A percentile compares a stretch with the other conserved stretches of the same genome.
Evolutionary conservation across 1,140 invertebrate species (phyloP).

Genomic region (Rhagoletis pomonella): DNA sequence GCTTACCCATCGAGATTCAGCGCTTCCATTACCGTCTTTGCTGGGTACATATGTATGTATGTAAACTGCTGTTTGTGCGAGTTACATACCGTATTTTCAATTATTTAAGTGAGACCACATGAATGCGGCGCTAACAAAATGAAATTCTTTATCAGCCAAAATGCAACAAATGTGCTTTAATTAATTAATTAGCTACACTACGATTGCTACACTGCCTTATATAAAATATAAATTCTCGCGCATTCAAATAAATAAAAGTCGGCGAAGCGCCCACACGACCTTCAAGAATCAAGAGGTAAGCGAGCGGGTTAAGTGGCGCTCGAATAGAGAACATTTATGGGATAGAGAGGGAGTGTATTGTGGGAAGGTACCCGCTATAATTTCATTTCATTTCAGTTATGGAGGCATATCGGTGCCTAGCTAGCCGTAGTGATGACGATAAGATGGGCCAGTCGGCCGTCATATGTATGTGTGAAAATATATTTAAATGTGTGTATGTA

Average conservation of each 20-base stretch:
- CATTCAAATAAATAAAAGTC: not conserved
- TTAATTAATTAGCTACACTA: conserved; percentile 26
- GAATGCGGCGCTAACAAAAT: not conserved
- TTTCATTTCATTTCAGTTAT: not conserved
- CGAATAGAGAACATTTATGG: not conserved
- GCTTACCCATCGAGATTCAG: too few relatives aligned
- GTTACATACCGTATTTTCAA: not conserved
- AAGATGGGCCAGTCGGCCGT: not conserved
- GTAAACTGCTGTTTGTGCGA: too few relatives aligned
- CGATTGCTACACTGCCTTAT: too few relatives aligned
- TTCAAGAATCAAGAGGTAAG: not conserved
- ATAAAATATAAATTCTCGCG: not conserved
- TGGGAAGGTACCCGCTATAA: not conserved
- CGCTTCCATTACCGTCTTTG: too few relatives aligned
- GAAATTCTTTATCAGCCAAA: not conserved
- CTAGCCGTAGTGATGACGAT: not conserved
- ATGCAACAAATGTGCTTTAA: conserved; percentile 8
- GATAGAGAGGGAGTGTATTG: not conserved
- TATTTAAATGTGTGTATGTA: not conserved
- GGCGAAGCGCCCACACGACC: not conserved
- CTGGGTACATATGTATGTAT: too few relatives aligned
- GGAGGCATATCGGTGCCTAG: not conserved
- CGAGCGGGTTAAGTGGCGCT: not conserved
- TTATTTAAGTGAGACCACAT: not conserved
- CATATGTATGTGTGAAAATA: not conserved